Base-by-base conservation (phyloP, 92 coral and sea anemone species). In the Zoanthus sansibaricus region DNA sequence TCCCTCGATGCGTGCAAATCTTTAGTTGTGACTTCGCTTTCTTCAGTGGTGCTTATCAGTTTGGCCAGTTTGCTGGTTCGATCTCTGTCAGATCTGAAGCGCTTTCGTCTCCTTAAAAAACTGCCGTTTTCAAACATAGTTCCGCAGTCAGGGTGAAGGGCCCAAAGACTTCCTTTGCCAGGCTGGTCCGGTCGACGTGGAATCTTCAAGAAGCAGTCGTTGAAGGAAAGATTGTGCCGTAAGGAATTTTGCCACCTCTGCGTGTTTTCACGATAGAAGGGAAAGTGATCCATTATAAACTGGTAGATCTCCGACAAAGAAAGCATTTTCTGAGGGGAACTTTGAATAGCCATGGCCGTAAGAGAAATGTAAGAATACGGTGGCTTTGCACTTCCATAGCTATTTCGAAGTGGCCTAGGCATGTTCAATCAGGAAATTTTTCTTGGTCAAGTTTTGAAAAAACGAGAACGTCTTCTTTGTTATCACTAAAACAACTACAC, bases 241-340 rank as follows among this genome's bases (percentile, higher is more conserved):
- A 97, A 91, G 9, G 99, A 97, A 90, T 97, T 97, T 77, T 97
- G 99, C 99, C 99, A 97, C 30, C 99, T 93, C 79, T 97, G 99
- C 37, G 98, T 96, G 91, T 97, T 97, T 18, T 94, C 98, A 82
- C 99, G 88, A 93, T 97, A 97, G 84, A 95, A 97, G 3, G 99
- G 99, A 46, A 97, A 97, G 71, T 95, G 98, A 85, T 97, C 99
- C 99, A 97, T 97, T 33, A 97, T 97, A 64, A 97, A 97, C 87
- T 97, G 99, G 55, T 97, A 97, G 44, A 97, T 97, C 86, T 97
- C 99, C 89, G 97, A 90, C 71, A 97, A 83, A 8, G 99, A 95
- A 20, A 97, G 98, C 99, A 97, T 97, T 89, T 97, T 97, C 71
- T 95, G 98, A 20, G 99, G 98, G 30, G 98, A 95, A 80, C 98